Percentiles rank a stretch among this genome's conserved stretches.
Conservation (phyloP, 2,888 invertebrate species). For the Sarcophaga carnaria region DNA sequence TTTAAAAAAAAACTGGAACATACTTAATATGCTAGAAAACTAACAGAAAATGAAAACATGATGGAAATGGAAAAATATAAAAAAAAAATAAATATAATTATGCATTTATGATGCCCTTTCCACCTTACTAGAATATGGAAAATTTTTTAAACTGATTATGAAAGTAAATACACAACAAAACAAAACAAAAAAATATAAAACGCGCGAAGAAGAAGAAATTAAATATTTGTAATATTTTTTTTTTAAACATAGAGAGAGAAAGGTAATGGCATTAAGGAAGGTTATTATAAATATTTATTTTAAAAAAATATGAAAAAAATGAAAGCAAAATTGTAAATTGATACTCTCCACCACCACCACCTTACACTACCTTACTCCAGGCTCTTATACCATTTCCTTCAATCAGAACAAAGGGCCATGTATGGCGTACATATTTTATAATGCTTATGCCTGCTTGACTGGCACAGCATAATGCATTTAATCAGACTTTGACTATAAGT, state of each 20-base stretch:
- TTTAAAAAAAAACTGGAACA: background rate
- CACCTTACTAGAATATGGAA: background rate
- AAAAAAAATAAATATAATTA: constrained; percentile 1
- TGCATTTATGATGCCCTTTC: background rate
- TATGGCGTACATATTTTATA: too few relatives aligned
- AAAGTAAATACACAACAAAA: background rate
- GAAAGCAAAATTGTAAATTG: constrained; percentile 33
- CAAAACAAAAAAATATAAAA: too few relatives aligned
- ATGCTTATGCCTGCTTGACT: background rate
- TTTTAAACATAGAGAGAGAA: background rate
- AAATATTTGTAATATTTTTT: background rate
- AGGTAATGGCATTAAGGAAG: background rate
- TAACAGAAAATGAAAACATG: background rate
- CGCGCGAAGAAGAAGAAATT: background rate
- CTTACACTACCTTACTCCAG: background rate
- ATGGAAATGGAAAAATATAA: constrained; percentile 16
- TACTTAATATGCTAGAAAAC: background rate
- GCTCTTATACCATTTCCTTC: background rate
- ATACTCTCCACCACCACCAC: constrained; percentile 1
- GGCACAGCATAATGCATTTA: constrained; percentile 24
- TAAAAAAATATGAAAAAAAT: background rate
- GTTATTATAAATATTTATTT: constrained; percentile 7
- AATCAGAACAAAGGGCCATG: background rate
- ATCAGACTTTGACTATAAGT: constrained; percentile 28
- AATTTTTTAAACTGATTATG: background rate